A percentile compares a stretch with the other conserved stretches of the same genome.
These are phyloP conservation scores for Bombyx huttoni DNA, from an alignment of 2,888 invertebrate species.

Conservation along the genomic window DNA sequence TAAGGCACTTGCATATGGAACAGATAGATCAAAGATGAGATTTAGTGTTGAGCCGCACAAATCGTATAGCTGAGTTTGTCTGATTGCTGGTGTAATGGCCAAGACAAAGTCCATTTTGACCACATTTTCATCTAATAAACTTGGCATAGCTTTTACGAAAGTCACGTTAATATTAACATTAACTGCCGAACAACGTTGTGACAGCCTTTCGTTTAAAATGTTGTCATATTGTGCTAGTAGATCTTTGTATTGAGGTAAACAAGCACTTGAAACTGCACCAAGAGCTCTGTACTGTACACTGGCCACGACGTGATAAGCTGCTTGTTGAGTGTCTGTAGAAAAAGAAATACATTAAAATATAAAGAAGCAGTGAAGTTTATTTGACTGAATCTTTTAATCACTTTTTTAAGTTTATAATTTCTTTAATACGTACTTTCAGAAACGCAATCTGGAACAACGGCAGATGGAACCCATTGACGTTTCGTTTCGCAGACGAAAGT, in stretches of 20 bases:
- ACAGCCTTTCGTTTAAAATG: slow-evolving; percentile 84
- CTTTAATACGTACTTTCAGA: slow-evolving; percentile 80
- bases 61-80: slow-evolving; percentile 93
- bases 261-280: slow-evolving; percentile 88
- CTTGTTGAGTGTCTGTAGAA: slow-evolving; percentile 87
- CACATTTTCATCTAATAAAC: slow-evolving; percentile 86
- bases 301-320: slow-evolving; percentile 92
- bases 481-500: slow-evolving; percentile 88
- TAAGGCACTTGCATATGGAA: slow-evolving; percentile 91
- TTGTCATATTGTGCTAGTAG: slow-evolving; percentile 84
- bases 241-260: slow-evolving; percentile 88
- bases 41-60: slow-evolving; percentile 94
- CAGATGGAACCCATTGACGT: slow-evolving; percentile 87
- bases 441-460: slow-evolving; percentile 95
- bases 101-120: slow-evolving; percentile 92
- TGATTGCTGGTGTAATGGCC: slow-evolving; percentile 88
- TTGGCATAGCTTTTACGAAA: slow-evolving; percentile 86
- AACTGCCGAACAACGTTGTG: slow-evolving; percentile 93
- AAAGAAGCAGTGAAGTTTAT: slow-evolving; percentile 1
- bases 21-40: slow-evolving; percentile 93
- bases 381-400: background rate
- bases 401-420: background rate
- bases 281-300: slow-evolving; percentile 90
- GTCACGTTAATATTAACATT: slow-evolving; percentile 96
- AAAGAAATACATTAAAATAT: slow-evolving; percentile 9